Evolutionary conservation across 1,140 invertebrate genomes (phyloP).

Genomic region (Trypoxylus dichotomus): DNA sequence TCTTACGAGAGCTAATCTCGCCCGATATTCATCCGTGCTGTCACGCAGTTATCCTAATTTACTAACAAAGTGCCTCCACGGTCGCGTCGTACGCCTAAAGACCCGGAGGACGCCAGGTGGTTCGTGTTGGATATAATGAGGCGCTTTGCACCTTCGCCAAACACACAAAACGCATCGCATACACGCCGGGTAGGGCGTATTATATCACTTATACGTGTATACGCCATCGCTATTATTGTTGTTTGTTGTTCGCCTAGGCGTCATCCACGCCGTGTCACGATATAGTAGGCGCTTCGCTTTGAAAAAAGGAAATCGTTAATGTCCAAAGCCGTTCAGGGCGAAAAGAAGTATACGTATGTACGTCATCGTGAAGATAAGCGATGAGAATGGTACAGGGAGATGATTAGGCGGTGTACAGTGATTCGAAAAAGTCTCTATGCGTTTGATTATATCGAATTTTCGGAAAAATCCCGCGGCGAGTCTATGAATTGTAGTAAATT

Average conservation of each 20-base stretch:
- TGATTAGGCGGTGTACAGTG: not conserved
- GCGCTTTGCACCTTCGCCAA: slow-evolving; percentile 20
- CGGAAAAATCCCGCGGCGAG: too few species aligned
- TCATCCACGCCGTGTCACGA: not conserved
- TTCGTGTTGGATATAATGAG: slow-evolving; percentile 19
- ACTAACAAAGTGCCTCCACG: slow-evolving; percentile 14
- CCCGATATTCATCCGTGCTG: slow-evolving; percentile 10
- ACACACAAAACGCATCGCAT: not conserved
- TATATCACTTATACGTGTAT: not conserved
- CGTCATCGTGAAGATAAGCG: not conserved
- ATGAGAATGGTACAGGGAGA: not conserved
- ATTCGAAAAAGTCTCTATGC: not conserved
- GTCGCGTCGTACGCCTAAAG: not conserved
- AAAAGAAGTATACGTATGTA: not conserved
- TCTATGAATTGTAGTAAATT: too few species aligned
- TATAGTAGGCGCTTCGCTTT: not conserved
- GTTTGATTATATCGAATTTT: too few species aligned
- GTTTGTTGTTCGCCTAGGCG: not conserved
- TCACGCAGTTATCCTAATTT: slow-evolving; percentile 21
- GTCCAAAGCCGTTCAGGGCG: not conserved
- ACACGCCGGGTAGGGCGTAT: not conserved
- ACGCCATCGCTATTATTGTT: not conserved
- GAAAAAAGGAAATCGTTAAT: slow-evolving; percentile 13
- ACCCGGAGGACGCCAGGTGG: not conserved
- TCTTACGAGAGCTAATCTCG: slow-evolving; percentile 17